Base-by-base conservation (phyloP, 2,888 invertebrate species). In the Xanthorhoe designata region DNA sequence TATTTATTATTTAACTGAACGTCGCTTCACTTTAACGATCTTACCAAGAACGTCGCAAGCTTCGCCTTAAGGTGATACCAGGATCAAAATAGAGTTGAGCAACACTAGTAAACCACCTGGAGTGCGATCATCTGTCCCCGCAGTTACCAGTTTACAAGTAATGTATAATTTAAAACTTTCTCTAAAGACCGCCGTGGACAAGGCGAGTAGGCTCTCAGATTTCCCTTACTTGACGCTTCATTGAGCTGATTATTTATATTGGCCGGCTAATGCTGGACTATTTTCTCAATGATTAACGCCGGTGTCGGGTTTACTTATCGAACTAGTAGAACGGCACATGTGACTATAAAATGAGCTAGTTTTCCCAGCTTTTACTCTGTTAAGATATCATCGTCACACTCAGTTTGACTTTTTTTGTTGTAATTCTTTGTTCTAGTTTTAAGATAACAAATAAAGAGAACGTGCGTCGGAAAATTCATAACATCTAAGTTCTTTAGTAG, bases 81-180 rank as follows among this genome's bases (percentile, higher is more conserved):
- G n/a, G n/a, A n/a, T n/a, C n/a, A n/a, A n/a, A n/a, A n/a, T n/a
- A n/a, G n/a, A n/a, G n/a, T n/a, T n/a, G n/a, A n/a, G n/a, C n/a
- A n/a, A n/a, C n/a, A n/a, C n/a, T 9, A 13, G 29, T 60, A 53
- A 45, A 4, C 7, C 52, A 7, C 32, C 35, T 57, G 42, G 56
- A 47, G 47, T 64, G 24, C 24, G 71, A 63, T 71, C 68, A 70
- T 74, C 69, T 61, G 69, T 86, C 83, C 72, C 80, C 76, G 86
- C 82, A 84, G 83, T 85, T 87, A 85, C 90, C 81, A 88, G 87
- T 90, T 90, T 85, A 88, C 86, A 80, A 83, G 82, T 85, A 80
- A 81, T 82, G 86, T 91, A 89, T 90, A 92, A 91, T 92, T 91
- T 92, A 83, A 86, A 88, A 92, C 92, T 92, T 92, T 92, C 92